These are phyloP conservation scores for Sparidentex hasta DNA, from an alignment of 2,797 vertebrate species.

Conservation along the genomic window DNA sequence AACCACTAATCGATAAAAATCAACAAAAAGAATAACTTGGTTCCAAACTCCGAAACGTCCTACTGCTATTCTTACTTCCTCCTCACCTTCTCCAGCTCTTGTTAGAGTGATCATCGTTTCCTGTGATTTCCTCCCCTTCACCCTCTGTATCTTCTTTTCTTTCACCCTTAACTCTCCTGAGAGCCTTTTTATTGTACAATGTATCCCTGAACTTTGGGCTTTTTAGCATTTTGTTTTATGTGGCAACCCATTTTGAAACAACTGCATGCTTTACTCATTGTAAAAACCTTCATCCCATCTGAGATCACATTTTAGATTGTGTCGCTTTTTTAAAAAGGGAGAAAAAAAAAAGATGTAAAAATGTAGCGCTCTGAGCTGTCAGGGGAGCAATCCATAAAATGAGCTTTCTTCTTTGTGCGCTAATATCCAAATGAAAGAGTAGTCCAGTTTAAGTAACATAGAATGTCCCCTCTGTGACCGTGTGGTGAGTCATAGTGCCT, in stretches of 20 bases:
- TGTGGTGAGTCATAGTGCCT: slow-evolving; percentile 57
- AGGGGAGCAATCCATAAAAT: slow-evolving; percentile 14
- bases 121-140: not conserved
- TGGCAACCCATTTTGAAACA: not conserved
- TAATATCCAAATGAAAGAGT: slow-evolving; percentile 41
- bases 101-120: not conserved
- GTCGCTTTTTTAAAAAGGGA: not conserved
- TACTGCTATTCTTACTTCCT: not conserved
- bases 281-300: not conserved
- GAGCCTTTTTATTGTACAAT: not conserved
- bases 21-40: too few relatives aligned
- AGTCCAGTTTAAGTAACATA: slow-evolving; percentile 23
- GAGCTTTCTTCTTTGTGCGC: not conserved
- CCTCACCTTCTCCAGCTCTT: not conserved
- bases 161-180: not conserved
- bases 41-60: too few relatives aligned
- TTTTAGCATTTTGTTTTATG: not conserved
- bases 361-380: slow-evolving; percentile 10
- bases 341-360: slow-evolving; percentile 6
- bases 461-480: slow-evolving; percentile 47
- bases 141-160: not conserved
- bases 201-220: not conserved
- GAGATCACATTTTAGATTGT: not conserved
- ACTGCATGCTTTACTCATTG: slow-evolving; percentile 10
- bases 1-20: too few relatives aligned